A percentile compares a stretch with the other conserved stretches of the same genome.
Evolutionary conservation across 92 coral and sea anemone species (phyloP).

Genomic region (Porites rus): DNA sequence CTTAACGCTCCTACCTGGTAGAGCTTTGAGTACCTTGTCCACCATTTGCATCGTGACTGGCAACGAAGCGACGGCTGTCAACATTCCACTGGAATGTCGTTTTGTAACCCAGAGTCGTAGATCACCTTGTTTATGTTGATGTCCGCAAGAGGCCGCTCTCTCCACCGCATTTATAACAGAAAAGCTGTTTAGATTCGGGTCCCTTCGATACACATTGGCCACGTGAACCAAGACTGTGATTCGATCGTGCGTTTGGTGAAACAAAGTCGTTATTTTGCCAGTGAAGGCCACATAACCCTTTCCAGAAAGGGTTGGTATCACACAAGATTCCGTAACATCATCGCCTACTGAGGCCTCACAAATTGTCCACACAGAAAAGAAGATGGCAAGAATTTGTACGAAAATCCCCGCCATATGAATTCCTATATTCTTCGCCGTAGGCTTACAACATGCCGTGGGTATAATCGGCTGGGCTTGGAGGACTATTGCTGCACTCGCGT

Average conservation of each 20-base stretch:
- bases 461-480: background rate
- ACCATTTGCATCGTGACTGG: constrained; percentile 54
- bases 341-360: constrained; percentile 32
- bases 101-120: constrained; percentile 81
- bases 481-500: background rate
- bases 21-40: constrained; percentile 43
- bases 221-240: constrained; percentile 67
- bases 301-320: constrained; percentile 74
- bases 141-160: constrained; percentile 80
- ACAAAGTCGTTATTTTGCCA: constrained; percentile 64
- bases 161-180: constrained; percentile 64
- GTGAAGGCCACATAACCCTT: constrained; percentile 69
- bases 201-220: constrained; percentile 59
- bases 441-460: constrained; percentile 2
- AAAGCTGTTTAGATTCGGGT: constrained; percentile 23
- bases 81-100: constrained; percentile 79
- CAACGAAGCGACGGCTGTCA: constrained; percentile 73
- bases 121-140: constrained; percentile 82
- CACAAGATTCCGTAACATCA: constrained; percentile 63
- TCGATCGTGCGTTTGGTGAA: constrained; percentile 50
- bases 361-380: constrained; percentile 25
- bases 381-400: background rate
- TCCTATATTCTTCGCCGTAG: background rate
- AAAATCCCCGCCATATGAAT: constrained; percentile 25
- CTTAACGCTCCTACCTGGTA: constrained; percentile 24